Evolutionary conservation across 2,113 vertebrate genomes (phyloP).

Genomic region (Phalacrocorax pelagicus): DNA sequence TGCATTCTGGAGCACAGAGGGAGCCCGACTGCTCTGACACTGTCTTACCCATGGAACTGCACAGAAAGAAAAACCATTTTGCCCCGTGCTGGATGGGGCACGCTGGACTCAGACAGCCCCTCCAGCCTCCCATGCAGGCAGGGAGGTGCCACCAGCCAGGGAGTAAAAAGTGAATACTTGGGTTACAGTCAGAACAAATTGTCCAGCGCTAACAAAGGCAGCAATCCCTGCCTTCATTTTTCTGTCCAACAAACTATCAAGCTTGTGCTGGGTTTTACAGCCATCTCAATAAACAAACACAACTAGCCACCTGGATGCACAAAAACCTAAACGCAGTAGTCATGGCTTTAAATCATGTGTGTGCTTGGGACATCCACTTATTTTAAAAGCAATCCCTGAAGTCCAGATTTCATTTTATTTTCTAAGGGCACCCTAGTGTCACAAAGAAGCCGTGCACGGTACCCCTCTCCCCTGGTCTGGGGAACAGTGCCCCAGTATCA

Average conservation of each 20-base stretch:
- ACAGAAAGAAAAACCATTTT: too few species aligned
- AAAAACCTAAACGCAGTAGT: fast-evolving
- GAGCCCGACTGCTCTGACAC: not conserved
- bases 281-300: not conserved
- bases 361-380: too few species aligned
- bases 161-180: not conserved
- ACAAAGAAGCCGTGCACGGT: fast-evolving
- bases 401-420: not conserved
- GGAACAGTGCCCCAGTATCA: too few species aligned
- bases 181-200: not conserved
- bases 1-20: not conserved
- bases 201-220: not conserved
- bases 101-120: not conserved
- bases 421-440: not conserved
- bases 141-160: fast-evolving
- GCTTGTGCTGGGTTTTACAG: not conserved
- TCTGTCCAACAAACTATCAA: not conserved
- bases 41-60: not conserved
- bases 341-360: fast-evolving
- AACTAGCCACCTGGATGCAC: too few species aligned
- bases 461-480: too few species aligned
- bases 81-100: not conserved
- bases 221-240: not conserved
- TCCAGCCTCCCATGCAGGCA: not conserved
- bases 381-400: not conserved